Base-by-base conservation (phyloP, 2,888 invertebrate species). In the Meiosimyza platycephala region DNA sequence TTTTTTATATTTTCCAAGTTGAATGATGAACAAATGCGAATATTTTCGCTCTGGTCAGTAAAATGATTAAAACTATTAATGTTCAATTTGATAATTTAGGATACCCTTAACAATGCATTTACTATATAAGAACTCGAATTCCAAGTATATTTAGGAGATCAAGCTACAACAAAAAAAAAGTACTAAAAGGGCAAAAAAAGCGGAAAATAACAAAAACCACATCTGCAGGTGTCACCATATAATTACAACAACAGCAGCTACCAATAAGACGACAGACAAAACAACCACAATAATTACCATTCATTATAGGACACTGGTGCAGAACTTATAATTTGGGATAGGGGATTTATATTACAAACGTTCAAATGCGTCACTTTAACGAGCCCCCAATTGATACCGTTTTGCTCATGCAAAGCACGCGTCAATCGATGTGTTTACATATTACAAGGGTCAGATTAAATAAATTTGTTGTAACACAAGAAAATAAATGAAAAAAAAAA, bases 221-320 rank as follows among this genome's bases (percentile, higher is more conserved):
- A 64, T 50, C 22, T 12, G 51, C 51, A 50, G 22, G 13, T 64
- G 64, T 64, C 64, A 64, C 64, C n/a, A 15, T 51, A 51, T 64
- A 16, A 64, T 64, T 50, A 12, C 64, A 51, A 64, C 63, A 16
- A 63, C 48, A 48, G 18, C 18, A 16, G 16, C 40, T 18, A 63
- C 40, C 33, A 40, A 40, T 16, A 16, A 5, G 16, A 12, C 22
- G 13, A 57, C 50, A 51, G 15, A 50, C 28, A 64, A 28, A 51
- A 22, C 22, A 51, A 64, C 64, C 64, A 51, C 64, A 64, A 51
- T 64, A 64, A 64, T 64, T 64, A 51, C 64, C 51, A 22, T 64
- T 51, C 15, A 64, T 64, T 51, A 64, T 50, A 4, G 62, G 15
- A 50, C 64, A 50, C 22, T 55, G 55, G 55, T 55, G 18, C 12